Evolutionary conservation across 1,140 invertebrate species (phyloP), one percentile per base, ranked within the genome.

Genomic region (Bombus soroeensis): DNA sequence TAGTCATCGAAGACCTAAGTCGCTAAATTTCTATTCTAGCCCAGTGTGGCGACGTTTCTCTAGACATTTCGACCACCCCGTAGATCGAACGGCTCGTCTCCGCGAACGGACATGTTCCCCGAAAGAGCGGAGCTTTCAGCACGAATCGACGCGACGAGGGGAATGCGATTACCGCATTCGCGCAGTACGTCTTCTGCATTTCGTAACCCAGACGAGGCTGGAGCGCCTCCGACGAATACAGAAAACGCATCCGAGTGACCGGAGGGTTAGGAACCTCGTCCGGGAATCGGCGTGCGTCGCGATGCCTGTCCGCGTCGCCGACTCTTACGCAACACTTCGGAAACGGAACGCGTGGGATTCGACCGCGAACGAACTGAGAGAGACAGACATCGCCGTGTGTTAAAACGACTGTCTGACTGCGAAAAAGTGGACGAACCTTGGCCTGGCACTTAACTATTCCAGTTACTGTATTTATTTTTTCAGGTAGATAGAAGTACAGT

Each of bases 121-220:
- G 84, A 83, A 76, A 62, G 74, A 83, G 74, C 72, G 59, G 81
- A 71, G 79, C 62, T 90, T 86, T 90, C 75, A 82, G 41, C 87
- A 85, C 62, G 74, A 87, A 87, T 84, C 85, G 85, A 70, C 70
- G 80, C 85, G 85, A 70, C 70, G 80, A 89, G 81, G 82, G 82
- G 83, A 88, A 84, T 85, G 81, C 90, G 87, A 87, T 91, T 91
- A 91, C 82, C 85, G 81, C 90, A 89, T 91, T 91, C 89, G 90
- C 78, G 71, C 57, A 71, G 70, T 83, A 81, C 81, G 87, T 74
- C 64, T 85, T 62, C 74, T 81, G 87, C 90, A 89, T 91, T 91
- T 91, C 87, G 89, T 91, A 91, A 91, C 82, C 82, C 89, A 87
- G 89, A 90, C 89, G 88, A 90, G 86, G 66, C 86, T 64, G 86